Evolutionary conservation across 2,797 vertebrate species (phyloP).

Genomic region (Gallinago solitaria): DNA sequence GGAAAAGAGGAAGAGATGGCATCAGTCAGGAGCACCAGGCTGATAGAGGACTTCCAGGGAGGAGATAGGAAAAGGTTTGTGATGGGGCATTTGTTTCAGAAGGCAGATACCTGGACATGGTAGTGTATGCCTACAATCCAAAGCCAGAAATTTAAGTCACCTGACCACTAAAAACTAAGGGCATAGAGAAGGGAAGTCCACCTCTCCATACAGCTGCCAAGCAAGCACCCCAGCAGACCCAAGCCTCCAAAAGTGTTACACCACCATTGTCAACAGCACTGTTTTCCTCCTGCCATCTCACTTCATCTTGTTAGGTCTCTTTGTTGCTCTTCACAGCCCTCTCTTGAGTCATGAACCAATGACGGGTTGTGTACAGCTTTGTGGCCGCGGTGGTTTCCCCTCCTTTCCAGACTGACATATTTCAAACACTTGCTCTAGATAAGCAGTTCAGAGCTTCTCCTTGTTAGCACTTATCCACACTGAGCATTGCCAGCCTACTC

Average conservation of each 20-base stretch:
- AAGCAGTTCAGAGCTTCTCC: background rate
- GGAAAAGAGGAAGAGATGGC: background rate
- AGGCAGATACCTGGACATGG: background rate
- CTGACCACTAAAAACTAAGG: background rate
- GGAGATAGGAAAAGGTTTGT: background rate
- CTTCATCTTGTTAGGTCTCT: background rate
- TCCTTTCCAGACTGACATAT: background rate
- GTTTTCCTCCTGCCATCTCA: background rate
- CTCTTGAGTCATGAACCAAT: background rate
- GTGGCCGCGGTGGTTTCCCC: conserved; percentile 20
- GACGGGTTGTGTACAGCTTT: background rate
- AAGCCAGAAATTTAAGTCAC: background rate
- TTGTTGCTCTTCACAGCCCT: background rate
- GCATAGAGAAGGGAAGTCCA: background rate
- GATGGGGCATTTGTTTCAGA: background rate
- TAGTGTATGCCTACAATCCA: background rate
- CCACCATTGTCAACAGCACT: background rate
- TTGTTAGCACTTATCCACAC: background rate
- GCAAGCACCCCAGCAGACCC: background rate
- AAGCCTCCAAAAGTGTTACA: background rate
- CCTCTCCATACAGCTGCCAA: background rate
- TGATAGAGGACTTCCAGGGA: background rate
- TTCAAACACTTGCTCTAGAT: conserved; percentile 26
- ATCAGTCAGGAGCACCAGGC: background rate
- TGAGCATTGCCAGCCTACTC: background rate